Percentiles rank a stretch among this genome's conserved stretches.
Conservation (phyloP, 1,140 invertebrate genomes). For the Pseudoatta argentina region DNA sequence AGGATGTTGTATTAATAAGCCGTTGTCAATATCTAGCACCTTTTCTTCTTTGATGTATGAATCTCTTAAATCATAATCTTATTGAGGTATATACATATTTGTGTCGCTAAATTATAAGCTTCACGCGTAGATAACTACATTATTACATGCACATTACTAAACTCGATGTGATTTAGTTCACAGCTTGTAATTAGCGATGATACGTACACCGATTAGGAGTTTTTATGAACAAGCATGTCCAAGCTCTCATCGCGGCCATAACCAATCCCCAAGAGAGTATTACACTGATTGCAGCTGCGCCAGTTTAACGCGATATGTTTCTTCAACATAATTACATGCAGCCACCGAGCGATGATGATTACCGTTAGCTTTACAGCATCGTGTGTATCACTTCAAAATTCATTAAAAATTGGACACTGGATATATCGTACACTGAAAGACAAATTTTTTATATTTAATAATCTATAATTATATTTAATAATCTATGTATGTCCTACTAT, state of each 20-base stretch:
- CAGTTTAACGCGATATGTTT: constrained; percentile 23
- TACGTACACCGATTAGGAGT: constrained; percentile 22
- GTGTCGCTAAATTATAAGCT: no score
- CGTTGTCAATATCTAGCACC: neutral
- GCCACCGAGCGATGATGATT: neutral
- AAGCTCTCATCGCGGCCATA: constrained; percentile 6
- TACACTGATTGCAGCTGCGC: constrained; percentile 15
- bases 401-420: constrained; percentile 19
- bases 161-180: neutral
- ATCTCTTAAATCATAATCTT: neutral
- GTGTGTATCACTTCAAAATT: neutral
- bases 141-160: constrained; percentile 12
- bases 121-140: neutral
- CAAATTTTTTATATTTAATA: no score
- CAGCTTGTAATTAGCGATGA: constrained; percentile 14
- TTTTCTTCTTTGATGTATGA: neutral
- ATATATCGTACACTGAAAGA: neutral
- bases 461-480: no score
- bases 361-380: neutral
- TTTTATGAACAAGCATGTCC: constrained; percentile 19
- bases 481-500: no score
- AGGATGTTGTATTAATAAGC: neutral
- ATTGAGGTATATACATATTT: neutral
- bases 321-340: constrained; percentile 2
- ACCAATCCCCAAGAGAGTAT: constrained; percentile 21